Conservation (phyloP, 2,888 invertebrate species). For the Shargacucullia verbasci region DNA sequence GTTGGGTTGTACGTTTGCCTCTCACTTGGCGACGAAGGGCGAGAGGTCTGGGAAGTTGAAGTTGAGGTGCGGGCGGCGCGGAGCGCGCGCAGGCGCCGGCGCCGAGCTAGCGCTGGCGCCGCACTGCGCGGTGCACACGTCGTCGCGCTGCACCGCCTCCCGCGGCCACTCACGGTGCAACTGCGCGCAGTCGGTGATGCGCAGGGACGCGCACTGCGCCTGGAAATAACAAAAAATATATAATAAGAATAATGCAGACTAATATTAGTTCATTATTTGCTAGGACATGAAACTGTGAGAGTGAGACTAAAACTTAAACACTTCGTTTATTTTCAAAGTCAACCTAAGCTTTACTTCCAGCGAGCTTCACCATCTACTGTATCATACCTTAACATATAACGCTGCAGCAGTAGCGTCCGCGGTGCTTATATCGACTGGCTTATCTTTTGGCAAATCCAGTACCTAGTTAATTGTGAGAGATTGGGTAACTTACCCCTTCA, state of each 20-base stretch:
- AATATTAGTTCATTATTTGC: no score
- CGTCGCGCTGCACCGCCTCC: conserved; percentile 94
- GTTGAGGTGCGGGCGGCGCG: conserved; percentile 85
- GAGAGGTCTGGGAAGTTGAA: conserved; percentile 94
- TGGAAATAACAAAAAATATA: conserved; percentile 69
- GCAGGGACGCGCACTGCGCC: conserved; percentile 96
- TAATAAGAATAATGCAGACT: no score
- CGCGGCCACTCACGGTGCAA: conserved; percentile 94
- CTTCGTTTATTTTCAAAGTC: no score
- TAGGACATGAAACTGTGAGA: no score
- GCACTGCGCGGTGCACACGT: conserved; percentile 97
- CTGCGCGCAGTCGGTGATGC: conserved; percentile 96
- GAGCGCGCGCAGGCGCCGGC: conserved; percentile 71
- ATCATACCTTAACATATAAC: no score
- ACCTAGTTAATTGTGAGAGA: no score
- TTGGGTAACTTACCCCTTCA: conserved; percentile 92
- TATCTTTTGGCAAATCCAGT: no score
- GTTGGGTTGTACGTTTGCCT: background rate
- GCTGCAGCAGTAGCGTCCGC: no score
- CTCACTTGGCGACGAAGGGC: conserved; percentile 90
- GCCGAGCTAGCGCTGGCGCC: conserved; percentile 89
- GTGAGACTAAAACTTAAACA: no score
- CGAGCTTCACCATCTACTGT: no score
- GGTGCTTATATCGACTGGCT: no score
- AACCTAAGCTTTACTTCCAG: no score